Base-by-base conservation (phyloP, 2,113 vertebrate species). In the Cathartes aura region DNA sequence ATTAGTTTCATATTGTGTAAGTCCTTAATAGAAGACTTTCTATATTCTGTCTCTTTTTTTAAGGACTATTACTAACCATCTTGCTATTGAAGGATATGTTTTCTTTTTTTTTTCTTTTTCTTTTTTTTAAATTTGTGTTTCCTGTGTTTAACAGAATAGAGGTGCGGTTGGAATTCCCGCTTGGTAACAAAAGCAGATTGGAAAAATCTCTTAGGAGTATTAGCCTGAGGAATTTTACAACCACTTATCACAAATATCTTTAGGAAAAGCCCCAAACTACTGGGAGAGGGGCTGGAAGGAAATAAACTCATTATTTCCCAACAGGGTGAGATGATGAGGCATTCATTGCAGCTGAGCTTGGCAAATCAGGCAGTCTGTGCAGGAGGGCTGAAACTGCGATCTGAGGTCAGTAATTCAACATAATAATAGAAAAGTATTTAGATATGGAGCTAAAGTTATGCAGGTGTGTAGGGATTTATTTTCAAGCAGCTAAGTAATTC, bases 321-420 rank as follows among this genome's bases (percentile, higher is more conserved):
- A 1, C 13, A 52, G 56, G n/a, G 9, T 32, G 24, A 10, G 36
- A 13, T 45, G 48, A 63, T n/a, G 43, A 67, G 27, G 5, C 3
- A 60, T 63, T 15, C 30, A 10, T 26, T 7, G 12, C 60, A 75
- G 36, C 68, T 75, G 90, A 82, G 29, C 9, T 87, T 24, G 26
- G 47, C 27, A n/a, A 42, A 38, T 21, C 42, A 74, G 10, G 11
- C 15, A 22, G 22, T 27, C 19, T 67, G 24, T 1, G 6, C 10
- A 13, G n/a, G 24, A 60, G 29, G 9, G 29, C 7, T 23, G 32
- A 38, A 42, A 6, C 52, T 21, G 9, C 0, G 0, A 20, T 18
- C 55, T 43, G 64, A 87, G 82, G 73, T 92, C 38, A 88, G 70
- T 85, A 50, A 82, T 50, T 47, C 76, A 62, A 30, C 11, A 9